These are phyloP conservation scores for Alectura lathami DNA, from an alignment of 2,113 vertebrate genomes.

Conservation along the genomic window DNA sequence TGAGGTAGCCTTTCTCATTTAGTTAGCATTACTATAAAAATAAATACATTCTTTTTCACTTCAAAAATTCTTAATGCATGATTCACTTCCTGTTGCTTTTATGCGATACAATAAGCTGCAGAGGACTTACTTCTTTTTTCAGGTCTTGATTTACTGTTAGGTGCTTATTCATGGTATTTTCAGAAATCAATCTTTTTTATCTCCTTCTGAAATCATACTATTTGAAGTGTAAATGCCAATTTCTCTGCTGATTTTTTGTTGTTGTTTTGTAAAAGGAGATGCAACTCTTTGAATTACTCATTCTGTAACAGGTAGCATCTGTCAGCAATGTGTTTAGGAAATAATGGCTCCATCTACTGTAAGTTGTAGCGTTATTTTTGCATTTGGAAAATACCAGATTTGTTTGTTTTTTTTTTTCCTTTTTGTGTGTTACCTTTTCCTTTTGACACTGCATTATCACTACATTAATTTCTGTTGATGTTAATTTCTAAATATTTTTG, in stretches of 20 bases:
- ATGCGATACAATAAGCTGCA: not conserved
- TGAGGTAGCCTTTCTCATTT: not conserved
- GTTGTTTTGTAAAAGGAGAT: not conserved
- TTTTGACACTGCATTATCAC: not conserved
- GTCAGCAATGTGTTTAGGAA: constrained; percentile 59
- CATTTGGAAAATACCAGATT: not conserved
- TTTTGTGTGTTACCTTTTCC: not conserved
- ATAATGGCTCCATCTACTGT: constrained; percentile 52
- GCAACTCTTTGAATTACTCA: not conserved
- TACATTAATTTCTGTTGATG: not conserved
- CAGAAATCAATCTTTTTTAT: not conserved
- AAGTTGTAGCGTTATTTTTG: not conserved
- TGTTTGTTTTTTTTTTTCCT: not conserved
- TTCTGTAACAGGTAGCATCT: constrained; percentile 45
- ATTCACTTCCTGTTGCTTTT: not conserved
- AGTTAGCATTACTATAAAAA: not conserved
- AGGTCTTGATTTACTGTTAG: not conserved
- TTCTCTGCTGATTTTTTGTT: not conserved
- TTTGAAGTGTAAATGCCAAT: not conserved
- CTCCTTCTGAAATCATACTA: not conserved
- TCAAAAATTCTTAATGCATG: not conserved
- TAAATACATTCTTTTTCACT: not conserved
- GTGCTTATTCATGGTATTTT: not conserved
- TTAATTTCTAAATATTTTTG: not conserved
- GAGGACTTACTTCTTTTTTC: not conserved